These are phyloP conservation scores for Brachionus calyciflorus DNA, from an alignment of 1,140 invertebrate genomes.

Conservation along the genomic window DNA sequence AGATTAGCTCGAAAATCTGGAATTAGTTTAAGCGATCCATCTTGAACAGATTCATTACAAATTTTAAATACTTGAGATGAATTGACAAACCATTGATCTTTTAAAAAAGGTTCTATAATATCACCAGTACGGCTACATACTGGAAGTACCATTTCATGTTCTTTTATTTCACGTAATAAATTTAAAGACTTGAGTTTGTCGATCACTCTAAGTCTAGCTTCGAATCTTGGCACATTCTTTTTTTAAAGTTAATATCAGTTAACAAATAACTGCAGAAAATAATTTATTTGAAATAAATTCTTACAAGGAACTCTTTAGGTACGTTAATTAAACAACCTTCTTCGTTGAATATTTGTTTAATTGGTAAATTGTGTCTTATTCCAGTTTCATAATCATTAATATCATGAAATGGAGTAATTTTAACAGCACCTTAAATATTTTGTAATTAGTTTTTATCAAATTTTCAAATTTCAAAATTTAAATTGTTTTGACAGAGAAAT, in stretches of 20 bases:
- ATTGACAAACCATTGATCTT: slow-evolving; percentile 52
- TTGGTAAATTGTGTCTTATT: slow-evolving; percentile 4
- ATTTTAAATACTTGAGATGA: slow-evolving; percentile 44
- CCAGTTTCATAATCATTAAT: slow-evolving; percentile 47
- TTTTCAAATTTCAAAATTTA: too few relatives aligned
- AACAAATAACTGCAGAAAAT: background rate
- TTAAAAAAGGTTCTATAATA: slow-evolving; percentile 51
- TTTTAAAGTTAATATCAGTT: background rate
- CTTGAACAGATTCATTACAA: slow-evolving; percentile 48
- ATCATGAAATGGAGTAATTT: slow-evolving; percentile 49
- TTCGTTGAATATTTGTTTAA: slow-evolving; percentile 43
- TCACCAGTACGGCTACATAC: slow-evolving; percentile 50
- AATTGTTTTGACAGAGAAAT: too few relatives aligned
- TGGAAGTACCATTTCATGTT: slow-evolving; percentile 48
- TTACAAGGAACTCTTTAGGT: background rate
- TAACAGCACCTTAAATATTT: slow-evolving; percentile 47
- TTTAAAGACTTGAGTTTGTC: background rate
- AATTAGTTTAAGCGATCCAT: slow-evolving; percentile 47
- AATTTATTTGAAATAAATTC: background rate
- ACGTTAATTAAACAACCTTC: slow-evolving; percentile 36
- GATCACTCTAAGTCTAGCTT: slow-evolving; percentile 49
- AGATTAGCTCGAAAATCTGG: slow-evolving; percentile 48
- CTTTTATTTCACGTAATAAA: slow-evolving; percentile 45
- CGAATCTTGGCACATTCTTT: slow-evolving; percentile 52
- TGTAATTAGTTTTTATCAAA: background rate